These are phyloP conservation scores for Eptatretus burgeri DNA, from an alignment of 2,113 vertebrate genomes.

Conservation along the genomic window DNA sequence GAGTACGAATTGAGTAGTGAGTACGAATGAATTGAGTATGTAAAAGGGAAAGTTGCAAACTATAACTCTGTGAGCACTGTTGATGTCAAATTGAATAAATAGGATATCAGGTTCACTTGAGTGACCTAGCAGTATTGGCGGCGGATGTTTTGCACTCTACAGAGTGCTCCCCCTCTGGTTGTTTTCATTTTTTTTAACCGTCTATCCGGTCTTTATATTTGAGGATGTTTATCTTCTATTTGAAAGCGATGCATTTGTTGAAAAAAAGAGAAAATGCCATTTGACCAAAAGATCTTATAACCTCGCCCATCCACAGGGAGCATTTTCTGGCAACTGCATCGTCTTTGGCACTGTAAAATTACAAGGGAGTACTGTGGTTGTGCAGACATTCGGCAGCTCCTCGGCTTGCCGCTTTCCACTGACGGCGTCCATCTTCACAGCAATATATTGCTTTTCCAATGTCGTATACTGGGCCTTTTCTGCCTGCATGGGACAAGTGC, in stretches of 20 bases:
- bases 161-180: too few species aligned
- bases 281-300: not conserved
- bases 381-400: not conserved
- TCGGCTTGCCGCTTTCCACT: constrained; percentile 3
- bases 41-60: too few species aligned
- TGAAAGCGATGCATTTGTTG: not conserved
- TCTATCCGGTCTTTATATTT: too few species aligned
- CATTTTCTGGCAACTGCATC: constrained; percentile 1
- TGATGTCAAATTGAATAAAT: too few species aligned
- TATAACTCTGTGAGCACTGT: too few species aligned
- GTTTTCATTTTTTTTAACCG: too few species aligned
- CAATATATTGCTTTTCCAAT: constrained; percentile 1
- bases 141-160: too few species aligned
- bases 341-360: not conserved
- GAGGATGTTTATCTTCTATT: too few species aligned
- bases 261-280: not conserved
- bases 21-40: too few species aligned
- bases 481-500: not conserved
- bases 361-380: not conserved
- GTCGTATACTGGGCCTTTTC: not conserved
- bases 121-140: too few species aligned
- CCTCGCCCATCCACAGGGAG: not conserved
- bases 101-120: too few species aligned
- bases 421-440: not conserved
- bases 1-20: too few species aligned